These are phyloP conservation scores for Pteropus alecto DNA, from an alignment of 2,113 vertebrate genomes.

Conservation along the genomic window DNA sequence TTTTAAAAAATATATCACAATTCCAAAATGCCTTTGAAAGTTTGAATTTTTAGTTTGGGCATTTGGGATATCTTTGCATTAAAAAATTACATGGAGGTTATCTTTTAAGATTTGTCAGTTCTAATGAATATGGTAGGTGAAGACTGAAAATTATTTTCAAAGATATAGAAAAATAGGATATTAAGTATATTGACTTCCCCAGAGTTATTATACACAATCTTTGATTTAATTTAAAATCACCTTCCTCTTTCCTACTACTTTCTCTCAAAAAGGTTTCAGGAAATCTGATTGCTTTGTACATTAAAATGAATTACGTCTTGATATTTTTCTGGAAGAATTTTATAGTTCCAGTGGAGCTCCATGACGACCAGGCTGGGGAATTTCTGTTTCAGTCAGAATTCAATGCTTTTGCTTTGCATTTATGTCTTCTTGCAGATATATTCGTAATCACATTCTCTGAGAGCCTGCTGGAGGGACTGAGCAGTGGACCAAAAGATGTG, in stretches of 20 bases:
- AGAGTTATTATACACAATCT: not conserved
- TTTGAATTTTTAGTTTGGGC: not conserved
- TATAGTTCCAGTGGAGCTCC: not conserved
- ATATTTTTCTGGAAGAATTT: not conserved
- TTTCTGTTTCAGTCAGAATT: not conserved
- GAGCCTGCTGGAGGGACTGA: not conserved
- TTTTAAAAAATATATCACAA: not conserved
- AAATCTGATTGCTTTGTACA: not conserved
- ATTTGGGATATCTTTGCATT: not conserved
- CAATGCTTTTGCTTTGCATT: not conserved
- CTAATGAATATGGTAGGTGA: not conserved
- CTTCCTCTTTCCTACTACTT: not conserved
- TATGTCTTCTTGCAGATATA: not conserved
- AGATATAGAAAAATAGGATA: not conserved
- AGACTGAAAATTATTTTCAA: slow-evolving; percentile 14
- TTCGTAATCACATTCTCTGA: not conserved
- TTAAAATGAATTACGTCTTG: not conserved
- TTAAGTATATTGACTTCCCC: not conserved
- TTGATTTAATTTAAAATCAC: not conserved
- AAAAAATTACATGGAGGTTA: not conserved
- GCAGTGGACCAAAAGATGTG: not conserved
- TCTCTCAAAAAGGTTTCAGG: not conserved
- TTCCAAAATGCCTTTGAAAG: slow-evolving; percentile 28
- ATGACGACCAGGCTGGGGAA: not conserved
- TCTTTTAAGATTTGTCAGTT: not conserved